phyloP scores from a whole-genome alignment of 2,888 invertebrate species.

The Tenthredo distinguenda region DNA sequence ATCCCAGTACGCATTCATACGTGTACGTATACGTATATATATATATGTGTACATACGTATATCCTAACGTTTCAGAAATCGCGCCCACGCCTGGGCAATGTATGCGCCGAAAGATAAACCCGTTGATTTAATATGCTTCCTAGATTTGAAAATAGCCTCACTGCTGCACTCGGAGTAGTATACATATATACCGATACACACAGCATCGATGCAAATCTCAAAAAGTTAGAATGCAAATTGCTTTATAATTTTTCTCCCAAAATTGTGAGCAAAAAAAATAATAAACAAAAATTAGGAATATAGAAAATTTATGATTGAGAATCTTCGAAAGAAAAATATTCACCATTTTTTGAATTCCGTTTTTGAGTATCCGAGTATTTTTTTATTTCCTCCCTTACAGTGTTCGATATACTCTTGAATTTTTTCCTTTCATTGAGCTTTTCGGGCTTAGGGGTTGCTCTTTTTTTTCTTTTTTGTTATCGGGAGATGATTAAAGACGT shows the following conservation, averaged over 20 bases:
- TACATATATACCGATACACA: not conserved
- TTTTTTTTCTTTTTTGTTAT: not conserved
- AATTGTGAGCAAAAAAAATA: too few relatives aligned
- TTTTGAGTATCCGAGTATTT: not conserved
- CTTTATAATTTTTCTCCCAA: too few relatives aligned
- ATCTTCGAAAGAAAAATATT: too few relatives aligned
- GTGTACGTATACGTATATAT: not conserved
- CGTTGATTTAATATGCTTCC: slow-evolving; percentile 45
- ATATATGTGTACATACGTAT: not conserved
- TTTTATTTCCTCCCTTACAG: not conserved
- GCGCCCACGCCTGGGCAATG: not conserved
- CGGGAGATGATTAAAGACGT: not conserved
- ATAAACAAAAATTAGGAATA: too few relatives aligned
- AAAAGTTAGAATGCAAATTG: too few relatives aligned
- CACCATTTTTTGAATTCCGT: too few relatives aligned
- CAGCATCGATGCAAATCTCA: not conserved
- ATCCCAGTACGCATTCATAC: slow-evolving; percentile 11
- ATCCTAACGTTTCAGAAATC: not conserved
- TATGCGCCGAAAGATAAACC: slow-evolving; percentile 38
- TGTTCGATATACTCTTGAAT: not conserved
- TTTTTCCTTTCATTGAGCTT: not conserved
- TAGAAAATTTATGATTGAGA: too few relatives aligned
- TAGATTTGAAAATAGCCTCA: not conserved
- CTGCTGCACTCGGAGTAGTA: not conserved
- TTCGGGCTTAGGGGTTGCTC: not conserved